Conservation (phyloP, 2,113 vertebrate species). For the Sylvietta virens region DNA sequence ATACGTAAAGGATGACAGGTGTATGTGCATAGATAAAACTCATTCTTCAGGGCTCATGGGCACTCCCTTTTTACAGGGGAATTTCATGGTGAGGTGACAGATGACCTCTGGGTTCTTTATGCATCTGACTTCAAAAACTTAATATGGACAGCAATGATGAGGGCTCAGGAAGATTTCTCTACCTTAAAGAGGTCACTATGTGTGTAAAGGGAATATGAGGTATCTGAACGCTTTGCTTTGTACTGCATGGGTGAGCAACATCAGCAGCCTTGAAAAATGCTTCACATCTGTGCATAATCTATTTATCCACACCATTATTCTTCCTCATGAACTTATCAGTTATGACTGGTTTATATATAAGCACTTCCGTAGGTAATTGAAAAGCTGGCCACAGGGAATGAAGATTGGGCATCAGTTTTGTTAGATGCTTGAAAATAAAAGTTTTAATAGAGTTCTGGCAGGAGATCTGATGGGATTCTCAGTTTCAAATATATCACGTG, state of each 20-base stretch:
- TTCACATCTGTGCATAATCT: background rate
- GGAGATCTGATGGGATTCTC: background rate
- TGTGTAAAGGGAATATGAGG: background rate
- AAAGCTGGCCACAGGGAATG: background rate
- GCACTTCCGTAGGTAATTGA: background rate
- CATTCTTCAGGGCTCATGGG: background rate
- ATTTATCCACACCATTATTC: background rate
- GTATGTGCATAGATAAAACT: background rate
- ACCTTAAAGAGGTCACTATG: background rate
- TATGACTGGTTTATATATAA: background rate
- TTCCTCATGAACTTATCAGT: background rate
- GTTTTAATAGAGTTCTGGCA: background rate
- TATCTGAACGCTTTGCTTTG: background rate
- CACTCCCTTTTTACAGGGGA: background rate
- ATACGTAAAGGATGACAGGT: rapidly evolving
- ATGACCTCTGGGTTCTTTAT: background rate
- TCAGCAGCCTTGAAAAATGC: background rate
- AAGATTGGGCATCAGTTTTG: background rate
- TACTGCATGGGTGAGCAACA: background rate
- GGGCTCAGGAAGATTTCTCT: background rate
- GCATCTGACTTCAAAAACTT: background rate
- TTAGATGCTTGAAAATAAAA: background rate
- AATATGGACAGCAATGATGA: background rate
- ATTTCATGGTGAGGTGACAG: background rate
- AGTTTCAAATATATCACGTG: background rate